Conservation (phyloP, 30 jellyfish, hydroid and myxozoan genomes). For the Aurelia aurita complex sp. Pacific region DNA sequence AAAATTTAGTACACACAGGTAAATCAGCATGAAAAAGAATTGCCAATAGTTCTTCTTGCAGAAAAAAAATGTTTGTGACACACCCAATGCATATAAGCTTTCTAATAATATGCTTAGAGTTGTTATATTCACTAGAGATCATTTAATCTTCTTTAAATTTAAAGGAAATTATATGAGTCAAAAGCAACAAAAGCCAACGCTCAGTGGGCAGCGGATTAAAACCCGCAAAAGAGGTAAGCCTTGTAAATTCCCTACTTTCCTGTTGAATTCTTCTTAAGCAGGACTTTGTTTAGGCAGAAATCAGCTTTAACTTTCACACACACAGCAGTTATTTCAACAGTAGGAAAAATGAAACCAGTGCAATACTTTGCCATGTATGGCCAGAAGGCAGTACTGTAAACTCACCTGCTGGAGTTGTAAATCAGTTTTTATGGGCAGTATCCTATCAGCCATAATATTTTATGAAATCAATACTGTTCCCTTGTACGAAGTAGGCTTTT, state of each 20-base stretch:
- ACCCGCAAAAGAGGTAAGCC: conserved; percentile 99
- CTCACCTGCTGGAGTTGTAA: no score
- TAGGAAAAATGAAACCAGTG: not conserved
- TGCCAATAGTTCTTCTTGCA: no score
- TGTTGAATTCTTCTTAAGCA: not conserved
- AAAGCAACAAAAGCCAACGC: conserved; percentile 98
- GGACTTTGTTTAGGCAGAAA: not conserved
- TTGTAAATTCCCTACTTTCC: not conserved
- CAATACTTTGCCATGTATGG: not conserved
- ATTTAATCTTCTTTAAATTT: not conserved
- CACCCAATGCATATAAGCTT: no score
- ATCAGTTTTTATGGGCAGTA: no score
- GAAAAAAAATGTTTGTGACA: no score
- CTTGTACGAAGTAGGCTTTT: no score
- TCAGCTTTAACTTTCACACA: not conserved
- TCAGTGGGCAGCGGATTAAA: conserved; percentile 99
- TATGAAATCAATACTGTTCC: no score
- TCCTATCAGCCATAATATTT: no score
- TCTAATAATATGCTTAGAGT: not conserved
- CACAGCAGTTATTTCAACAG: not conserved
- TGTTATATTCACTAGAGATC: conserved; percentile 5
- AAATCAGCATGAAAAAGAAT: no score
- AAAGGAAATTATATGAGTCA: conserved; percentile 94
- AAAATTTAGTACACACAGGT: no score
- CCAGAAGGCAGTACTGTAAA: not conserved